phyloP scores from a whole-genome alignment of 2,797 vertebrate species.

The Hippoglossus hippoglossus region DNA sequence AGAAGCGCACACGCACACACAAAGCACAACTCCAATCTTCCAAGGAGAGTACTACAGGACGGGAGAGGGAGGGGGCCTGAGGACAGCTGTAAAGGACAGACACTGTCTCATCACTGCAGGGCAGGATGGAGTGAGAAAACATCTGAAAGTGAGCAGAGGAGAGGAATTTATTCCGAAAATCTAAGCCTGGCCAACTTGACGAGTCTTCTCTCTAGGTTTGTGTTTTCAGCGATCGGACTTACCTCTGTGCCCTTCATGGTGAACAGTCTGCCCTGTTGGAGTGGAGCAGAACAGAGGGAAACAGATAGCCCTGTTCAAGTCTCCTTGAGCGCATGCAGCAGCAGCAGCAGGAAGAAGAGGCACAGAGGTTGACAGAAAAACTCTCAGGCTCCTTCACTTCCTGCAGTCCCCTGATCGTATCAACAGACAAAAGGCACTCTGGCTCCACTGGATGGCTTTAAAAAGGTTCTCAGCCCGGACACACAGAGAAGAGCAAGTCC shows the following conservation, averaged over 20 bases:
- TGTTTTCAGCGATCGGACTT: conserved; percentile 75
- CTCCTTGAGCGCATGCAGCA: conserved; percentile 70
- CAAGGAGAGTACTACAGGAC: conserved; percentile 74
- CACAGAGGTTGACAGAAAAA: conserved; percentile 75
- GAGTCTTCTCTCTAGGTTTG: conserved; percentile 22
- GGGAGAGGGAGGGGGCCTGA: conserved; percentile 54
- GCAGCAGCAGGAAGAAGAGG: conserved; percentile 56
- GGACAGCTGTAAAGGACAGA: conserved; percentile 75
- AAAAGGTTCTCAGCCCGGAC: conserved; percentile 74
- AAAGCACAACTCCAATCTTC: conserved; percentile 61
- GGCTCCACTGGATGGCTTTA: conserved; percentile 73
- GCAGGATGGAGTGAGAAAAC: conserved; percentile 57
- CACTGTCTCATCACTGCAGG: conserved; percentile 74
- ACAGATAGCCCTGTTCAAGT: conserved; percentile 72
- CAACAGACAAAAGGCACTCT: conserved; percentile 84
- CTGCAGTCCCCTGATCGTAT: conserved; percentile 76
- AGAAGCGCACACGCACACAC: conserved; percentile 24
- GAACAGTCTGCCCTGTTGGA: conserved; percentile 62
- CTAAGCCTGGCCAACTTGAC: conserved; percentile 46
- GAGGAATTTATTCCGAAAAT: conserved; percentile 39
- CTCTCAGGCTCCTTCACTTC: conserved; percentile 75
- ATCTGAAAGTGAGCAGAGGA: conserved; percentile 41
- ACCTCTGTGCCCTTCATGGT: conserved; percentile 86
- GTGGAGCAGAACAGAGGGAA: conserved; percentile 54
- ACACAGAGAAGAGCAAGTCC: conserved; percentile 65